Evolutionary conservation across 2,113 vertebrate species (phyloP).

Genomic region (Galbula dea): DNA sequence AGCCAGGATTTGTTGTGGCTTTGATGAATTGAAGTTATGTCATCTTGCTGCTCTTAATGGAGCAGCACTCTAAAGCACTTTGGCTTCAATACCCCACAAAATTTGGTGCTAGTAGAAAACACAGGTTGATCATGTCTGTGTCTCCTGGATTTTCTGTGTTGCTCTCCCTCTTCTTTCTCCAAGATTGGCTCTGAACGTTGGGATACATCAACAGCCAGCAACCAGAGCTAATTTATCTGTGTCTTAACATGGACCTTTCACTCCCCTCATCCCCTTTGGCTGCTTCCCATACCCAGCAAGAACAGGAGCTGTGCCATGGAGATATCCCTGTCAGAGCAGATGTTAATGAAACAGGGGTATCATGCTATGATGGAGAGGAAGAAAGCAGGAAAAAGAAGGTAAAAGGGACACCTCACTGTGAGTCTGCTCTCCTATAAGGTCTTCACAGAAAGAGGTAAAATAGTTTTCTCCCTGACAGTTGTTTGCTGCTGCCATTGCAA

Average conservation of each 20-base stretch:
- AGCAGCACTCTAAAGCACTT: neutral
- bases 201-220: neutral
- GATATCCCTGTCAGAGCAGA: neutral
- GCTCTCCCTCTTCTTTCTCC: neutral
- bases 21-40: constrained; percentile 36
- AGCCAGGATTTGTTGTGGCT: constrained; percentile 40
- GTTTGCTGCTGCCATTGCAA: neutral
- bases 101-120: neutral
- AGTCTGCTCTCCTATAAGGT: neutral
- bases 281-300: neutral
- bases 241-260: neutral
- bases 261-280: neutral
- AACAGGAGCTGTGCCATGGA: accelerated
- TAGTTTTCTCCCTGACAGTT: neutral
- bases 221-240: neutral
- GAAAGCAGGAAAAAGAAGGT: neutral
- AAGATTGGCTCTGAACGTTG: neutral
- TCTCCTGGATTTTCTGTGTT: neutral
- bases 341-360: too few species aligned
- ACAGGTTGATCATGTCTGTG: accelerated
- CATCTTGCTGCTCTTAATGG: neutral
- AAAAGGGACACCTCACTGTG: neutral
- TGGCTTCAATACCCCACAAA: neutral
- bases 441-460: neutral
- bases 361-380: neutral